Base-by-base conservation (phyloP, 2,113 vertebrate species). In the Danionella cerebrum region DNA sequence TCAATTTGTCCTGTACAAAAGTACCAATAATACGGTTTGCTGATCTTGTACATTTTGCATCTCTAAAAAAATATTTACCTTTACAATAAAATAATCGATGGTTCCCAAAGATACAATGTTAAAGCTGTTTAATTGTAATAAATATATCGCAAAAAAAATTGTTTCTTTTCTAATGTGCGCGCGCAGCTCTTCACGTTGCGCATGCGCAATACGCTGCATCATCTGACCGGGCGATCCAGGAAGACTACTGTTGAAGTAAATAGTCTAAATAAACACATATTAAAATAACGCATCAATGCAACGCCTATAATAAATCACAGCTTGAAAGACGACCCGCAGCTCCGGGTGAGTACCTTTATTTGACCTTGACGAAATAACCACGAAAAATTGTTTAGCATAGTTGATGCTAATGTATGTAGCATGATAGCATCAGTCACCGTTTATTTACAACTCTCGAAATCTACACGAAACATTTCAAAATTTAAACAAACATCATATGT, bases 191-290 rank as follows among this genome's bases (percentile, higher is more conserved):
- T 36, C 27, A 12, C 22, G 25, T 48, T 6, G 27, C 16, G 27
- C 39, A 62, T 10, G 6, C 16, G 12, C 29, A 7, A 0, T 9
- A 21, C 2, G 44, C 39, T 11, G 21, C 12, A 19, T 59, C 67
- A 65, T 31, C n/a, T 45, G 51, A 25, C 14, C 11, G 25, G 77
- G 77, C 67, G 71, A 53, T 38, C 53, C 67, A 70, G 67, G 72
- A 74, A 74, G 72, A 39, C 13, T 64, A 29, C 42, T 16, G n/a
- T 27, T 35, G 29, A 4, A 29, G 19, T 42, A 19, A 52, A 51
- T 41, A 1, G 47, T 29, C 36, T 19, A n/a, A 48, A 57, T 38
- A 13, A 29, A 18, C 44, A 31, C 16, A 27, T 25, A 51, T 69
- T 21, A 19, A 16, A 60, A 53, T 21, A 39, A 33, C 14, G 19